phyloP scores from a whole-genome alignment of 2,113 vertebrate genomes.

The Galbula dea region DNA sequence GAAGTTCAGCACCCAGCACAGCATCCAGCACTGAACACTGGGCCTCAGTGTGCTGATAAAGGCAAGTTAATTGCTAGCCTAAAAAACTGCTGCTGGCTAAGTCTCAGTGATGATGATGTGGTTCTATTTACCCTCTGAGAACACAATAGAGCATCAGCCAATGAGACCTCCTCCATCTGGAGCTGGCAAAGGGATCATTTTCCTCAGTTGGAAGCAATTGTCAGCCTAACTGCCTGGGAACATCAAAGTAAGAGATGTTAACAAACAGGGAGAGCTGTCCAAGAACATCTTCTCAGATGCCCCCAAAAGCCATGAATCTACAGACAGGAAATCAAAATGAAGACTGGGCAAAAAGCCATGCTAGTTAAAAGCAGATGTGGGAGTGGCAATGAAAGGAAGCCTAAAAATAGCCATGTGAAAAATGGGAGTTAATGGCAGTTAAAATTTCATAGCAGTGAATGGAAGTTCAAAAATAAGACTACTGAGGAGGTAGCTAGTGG shows the following conservation, averaged over 20 bases:
- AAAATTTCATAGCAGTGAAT: neutral
- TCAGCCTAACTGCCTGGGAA: neutral
- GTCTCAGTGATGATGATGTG: neutral
- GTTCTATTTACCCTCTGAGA: neutral
- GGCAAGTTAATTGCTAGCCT: slow-evolving; percentile 8
- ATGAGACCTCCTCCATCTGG: neutral
- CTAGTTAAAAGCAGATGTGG: slow-evolving; percentile 36
- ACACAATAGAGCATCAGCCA: neutral
- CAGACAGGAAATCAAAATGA: neutral
- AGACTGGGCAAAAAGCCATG: neutral
- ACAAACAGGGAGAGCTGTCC: neutral
- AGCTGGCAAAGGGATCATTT: neutral
- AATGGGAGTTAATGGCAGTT: neutral
- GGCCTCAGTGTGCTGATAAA: neutral
- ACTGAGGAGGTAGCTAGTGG: neutral
- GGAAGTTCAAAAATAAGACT: neutral
- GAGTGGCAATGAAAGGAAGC: neutral
- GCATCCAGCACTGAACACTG: neutral
- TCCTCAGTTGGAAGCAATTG: slow-evolving; percentile 2
- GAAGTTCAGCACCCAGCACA: neutral
- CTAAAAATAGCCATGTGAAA: neutral
- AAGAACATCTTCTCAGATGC: neutral
- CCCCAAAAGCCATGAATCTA: neutral
- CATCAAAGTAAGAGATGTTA: neutral
- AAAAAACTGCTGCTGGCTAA: slow-evolving; percentile 10